Base-by-base conservation (phyloP, 2,888 invertebrate genomes). In the Rapana venosa region DNA sequence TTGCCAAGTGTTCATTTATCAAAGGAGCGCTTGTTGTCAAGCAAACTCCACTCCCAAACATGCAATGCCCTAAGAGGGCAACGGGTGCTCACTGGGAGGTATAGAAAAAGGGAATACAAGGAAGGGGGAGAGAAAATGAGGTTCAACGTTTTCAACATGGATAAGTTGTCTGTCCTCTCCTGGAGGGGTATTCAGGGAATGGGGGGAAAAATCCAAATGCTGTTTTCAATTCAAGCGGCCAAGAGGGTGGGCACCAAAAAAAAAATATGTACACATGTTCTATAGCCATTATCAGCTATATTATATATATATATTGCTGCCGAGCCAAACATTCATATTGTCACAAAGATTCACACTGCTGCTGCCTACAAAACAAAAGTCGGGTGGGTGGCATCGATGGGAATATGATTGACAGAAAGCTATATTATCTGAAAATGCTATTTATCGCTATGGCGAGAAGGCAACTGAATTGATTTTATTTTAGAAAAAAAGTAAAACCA, bases 331-430 rank as follows among this genome's bases (percentile, higher is more conserved):
- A 79, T 79, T 5, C 11, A 79, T 79, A 79, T 79, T 79, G 79
- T 20, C 32, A 79, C 79, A 79, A 32, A 20, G 32, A 32, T 6
- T 4, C 2, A 2, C 11, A 6, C 13, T 5, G 32, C 79, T 79
- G 79, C 79, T 79, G 79, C 79, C 79, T 79, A 79, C 79, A 79
- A 79, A 79, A 79, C 79, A 35, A 79, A n/a, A 79, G 79, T 79
- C 66, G 20, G 79, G 79, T 79, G 79, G 79, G 79, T 79, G 32
- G 26, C 32, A 35, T 79, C 79, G 79, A 79, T 79, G 79, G 79
- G 79, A 35, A 35, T 32, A 79, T 35, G 35, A 79, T 74, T 74
- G 0, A 35, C 32, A 32, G 20, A 79, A 47, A 47, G 47, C 47
- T 47, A 47, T 2, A 47, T 2, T 47, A 5, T 47, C 47, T 47